phyloP scores from a whole-genome alignment of 2,113 vertebrate species.

The Sinocyclocheilus anophthalmus region DNA sequence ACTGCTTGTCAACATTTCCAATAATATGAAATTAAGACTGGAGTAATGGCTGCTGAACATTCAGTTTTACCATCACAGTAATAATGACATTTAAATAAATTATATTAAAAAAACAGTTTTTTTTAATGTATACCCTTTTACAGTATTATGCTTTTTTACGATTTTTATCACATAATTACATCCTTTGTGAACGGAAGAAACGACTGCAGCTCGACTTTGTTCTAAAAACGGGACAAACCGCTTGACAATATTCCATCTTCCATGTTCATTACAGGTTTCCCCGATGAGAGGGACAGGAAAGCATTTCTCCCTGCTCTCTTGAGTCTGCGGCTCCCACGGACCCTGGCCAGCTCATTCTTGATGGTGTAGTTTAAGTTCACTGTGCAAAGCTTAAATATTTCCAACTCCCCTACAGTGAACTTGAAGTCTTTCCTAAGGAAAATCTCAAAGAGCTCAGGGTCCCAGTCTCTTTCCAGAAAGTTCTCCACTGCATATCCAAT shows the following conservation, averaged over 20 bases:
- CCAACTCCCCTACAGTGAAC: slow-evolving; percentile 75
- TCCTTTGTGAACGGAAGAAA: not conserved
- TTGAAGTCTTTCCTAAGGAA: slow-evolving; percentile 81
- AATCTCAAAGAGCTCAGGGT: slow-evolving; percentile 85
- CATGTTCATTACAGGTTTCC: slow-evolving; percentile 65
- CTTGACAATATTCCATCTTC: slow-evolving; percentile 68
- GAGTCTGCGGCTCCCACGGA: slow-evolving; percentile 70
- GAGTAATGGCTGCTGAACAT: too few species aligned
- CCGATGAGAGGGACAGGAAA: slow-evolving; percentile 66
- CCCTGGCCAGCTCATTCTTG: slow-evolving; percentile 79
- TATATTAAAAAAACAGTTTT: not conserved
- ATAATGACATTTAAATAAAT: too few species aligned
- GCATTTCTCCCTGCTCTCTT: slow-evolving; percentile 65
- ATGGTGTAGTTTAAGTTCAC: slow-evolving; percentile 89
- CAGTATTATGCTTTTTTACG: not conserved
- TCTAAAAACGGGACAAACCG: slow-evolving; percentile 68
- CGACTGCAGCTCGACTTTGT: not conserved
- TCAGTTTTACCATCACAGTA: too few species aligned
- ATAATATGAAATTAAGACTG: not conserved
- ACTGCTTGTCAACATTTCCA: too few species aligned
- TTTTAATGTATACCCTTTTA: not conserved
- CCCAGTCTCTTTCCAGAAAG: slow-evolving; percentile 82
- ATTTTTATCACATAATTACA: not conserved
- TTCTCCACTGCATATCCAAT: slow-evolving; percentile 76
- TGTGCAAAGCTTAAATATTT: slow-evolving; percentile 69